Base-by-base conservation (phyloP, 1,140 invertebrate species). In the Temnothorax longispinosus region DNA sequence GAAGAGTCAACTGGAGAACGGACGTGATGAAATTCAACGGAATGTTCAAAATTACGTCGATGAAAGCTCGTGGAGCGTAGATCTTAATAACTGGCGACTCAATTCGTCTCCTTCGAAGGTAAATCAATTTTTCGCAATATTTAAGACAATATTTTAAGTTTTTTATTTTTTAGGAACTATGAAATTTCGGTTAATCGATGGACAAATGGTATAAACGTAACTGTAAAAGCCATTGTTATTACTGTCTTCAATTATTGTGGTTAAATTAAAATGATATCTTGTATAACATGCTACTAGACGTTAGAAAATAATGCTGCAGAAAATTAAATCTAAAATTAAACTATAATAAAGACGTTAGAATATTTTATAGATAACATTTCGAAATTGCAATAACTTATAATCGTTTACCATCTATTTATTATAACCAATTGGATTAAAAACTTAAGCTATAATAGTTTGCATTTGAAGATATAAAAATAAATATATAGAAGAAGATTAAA, bases 11-110 rank as follows among this genome's bases (percentile, higher is more conserved):
- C 41, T 88, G 8, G 35, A 88, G 0, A 50, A 76, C 18, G 64
- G 52, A 4, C 47, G 71, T 10, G 80, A 86, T 1, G 32, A 64
- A 47, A 88, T 88, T 35, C 89, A 76, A 41, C 65, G 18, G 0
- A 60, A 81, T 4, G 56, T 86, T 27, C 86, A 90, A 21, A 32
- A 65, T 44, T 88, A 71, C 32, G 8, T 88, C 0, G 89, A 91
- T 10, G 15, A n/a, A 4, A 75, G 13, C 2, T 87, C 87, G 0
- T 32, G 81, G 18, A 67, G 44, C 4, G 1, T 80, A 3, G 15
- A 75, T 58, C 35, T 64, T 0, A 38, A 65, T 62, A 65, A 82
- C 21, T 72, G 86, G 87, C 62, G 4, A 50, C 32, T 52, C 10
- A 21, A 13, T 10, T 81, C 71, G 1, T 35, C 56, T 11, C 6